Evolutionary conservation across 2,888 invertebrate species (phyloP), one percentile per base, ranked within the genome.

Genomic region (Drosophila meridionalis): DNA sequence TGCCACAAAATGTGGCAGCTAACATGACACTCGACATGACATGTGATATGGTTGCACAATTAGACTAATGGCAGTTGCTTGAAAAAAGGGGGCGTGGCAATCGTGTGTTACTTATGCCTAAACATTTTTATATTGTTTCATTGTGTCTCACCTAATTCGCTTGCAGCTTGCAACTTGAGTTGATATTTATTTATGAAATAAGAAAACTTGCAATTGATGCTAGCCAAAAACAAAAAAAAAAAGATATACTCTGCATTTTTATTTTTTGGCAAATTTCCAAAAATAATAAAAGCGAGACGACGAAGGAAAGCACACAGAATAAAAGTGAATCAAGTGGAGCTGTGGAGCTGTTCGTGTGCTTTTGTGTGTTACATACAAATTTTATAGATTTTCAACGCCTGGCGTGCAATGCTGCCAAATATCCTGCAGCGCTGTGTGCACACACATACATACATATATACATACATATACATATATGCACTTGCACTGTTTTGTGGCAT

Each of bases 311-410:
- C 20, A 6, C 20, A 36, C 20, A 42, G 56, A 60, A 62, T 40
- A 45, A 60, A 68, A 74, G 55, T 70, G 76, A 67, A 74, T 73
- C 64, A 76, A 73, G 45, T 36, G 58, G 72, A 57, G 43, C 38
- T 65, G 47, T 53, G 32, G 50, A 50, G 59, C 65, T 57, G 56
- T 47, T 36, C 34, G n/a, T 61, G 20, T 52, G 65, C 76, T 60
- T 71, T 68, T 83, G 72, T 86, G 80, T 83, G 70, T 80, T 83
- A 76, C 70, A 81, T 83, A 80, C 83, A 82, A 86, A 80, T 86
- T 86, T 86, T 85, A 85, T 83, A 70, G 81, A 86, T 75, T 86
- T 85, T 83, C 81, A 80, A 86, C 83, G 87, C 83, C 75, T 86
- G 75, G 67, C 72, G 59, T 70, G 58, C 65, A 66, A 70, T 66